A percentile compares a stretch with the other conserved stretches of the same genome.
Evolutionary conservation across 2,113 vertebrate genomes (phyloP).

Genomic region (Pterocles orientalis): DNA sequence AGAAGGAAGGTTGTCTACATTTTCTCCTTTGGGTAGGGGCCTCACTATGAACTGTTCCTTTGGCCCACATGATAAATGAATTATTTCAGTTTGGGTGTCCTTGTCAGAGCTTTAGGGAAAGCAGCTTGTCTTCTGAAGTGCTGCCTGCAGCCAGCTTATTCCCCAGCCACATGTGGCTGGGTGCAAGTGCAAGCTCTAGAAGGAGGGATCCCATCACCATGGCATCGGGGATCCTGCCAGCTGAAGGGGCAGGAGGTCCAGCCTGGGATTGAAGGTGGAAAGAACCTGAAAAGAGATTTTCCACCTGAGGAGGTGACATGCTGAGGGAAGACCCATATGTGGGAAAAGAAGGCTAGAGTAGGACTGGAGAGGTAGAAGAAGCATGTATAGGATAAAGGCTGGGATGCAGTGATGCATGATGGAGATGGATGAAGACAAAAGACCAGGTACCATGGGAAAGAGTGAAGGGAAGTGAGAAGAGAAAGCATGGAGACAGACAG

Average conservation of each 20-base stretch:
- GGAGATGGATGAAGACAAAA: neutral
- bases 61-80: neutral
- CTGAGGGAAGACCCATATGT: rapidly evolving
- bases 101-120: neutral
- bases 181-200: neutral
- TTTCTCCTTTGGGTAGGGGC: neutral
- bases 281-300: neutral
- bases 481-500: neutral
- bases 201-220: neutral
- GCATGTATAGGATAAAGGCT: neutral
- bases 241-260: neutral
- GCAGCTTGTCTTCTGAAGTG: neutral
- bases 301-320: neutral
- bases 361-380: neutral
- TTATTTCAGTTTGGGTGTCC: neutral
- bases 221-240: neutral
- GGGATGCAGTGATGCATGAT: rapidly evolving
- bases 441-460: neutral
- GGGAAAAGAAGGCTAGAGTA: neutral
- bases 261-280: neutral
- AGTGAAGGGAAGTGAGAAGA: neutral
- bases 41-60: neutral
- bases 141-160: neutral
- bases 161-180: neutral
- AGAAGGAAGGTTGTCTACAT: neutral